Evolutionary conservation across 2,888 invertebrate genomes (phyloP), one percentile per base, ranked within the genome.

Genomic region (Aproaerema taeniolella): DNA sequence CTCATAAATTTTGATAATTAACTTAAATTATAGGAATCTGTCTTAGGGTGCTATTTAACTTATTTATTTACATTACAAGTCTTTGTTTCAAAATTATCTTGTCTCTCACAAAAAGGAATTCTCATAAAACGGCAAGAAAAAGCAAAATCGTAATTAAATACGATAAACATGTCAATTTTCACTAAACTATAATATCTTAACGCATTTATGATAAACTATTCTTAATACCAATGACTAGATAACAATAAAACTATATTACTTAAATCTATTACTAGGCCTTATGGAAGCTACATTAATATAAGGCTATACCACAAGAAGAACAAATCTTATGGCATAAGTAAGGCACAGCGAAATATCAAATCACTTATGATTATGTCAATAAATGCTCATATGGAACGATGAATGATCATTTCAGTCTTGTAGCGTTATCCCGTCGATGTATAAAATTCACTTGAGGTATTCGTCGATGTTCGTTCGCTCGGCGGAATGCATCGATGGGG

Each of bases 1-100:
- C 59, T 50, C 51, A 54, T 61, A 64, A 50, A 55, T 61, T 59
- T 57, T 52, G 62, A 44, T 60, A 60, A 59, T 65, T 64, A 62
- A 65, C 67, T 78, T 74, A 78, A 58, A 67, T 65, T 81, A 80
- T 80, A 85, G 85, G 86, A 86, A 86, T 85, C 79, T 79, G 50
- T 69, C 71, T 79, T 85, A 85, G 52, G 77, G 81, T 83, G 55
- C 81, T 79, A 79, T n/a, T n/a, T n/a, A 45, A 50, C 47, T 11
- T 70, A 74, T 55, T 51, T 73, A 69, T 76, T 33, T 71, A 77
- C 71, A 77, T 41, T 69, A 68, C 47, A 74, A 81, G 80, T 82
- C 83, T 82, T 82, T 81, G 77, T 81, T 76, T 82, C 77, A 70
- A 58, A 52, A 63, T n/a, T n/a, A n/a, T 53, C 43, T 52, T 49